Base-by-base conservation (phyloP, 2,888 invertebrate genomes). In the Malthinus seriepunctatus region DNA sequence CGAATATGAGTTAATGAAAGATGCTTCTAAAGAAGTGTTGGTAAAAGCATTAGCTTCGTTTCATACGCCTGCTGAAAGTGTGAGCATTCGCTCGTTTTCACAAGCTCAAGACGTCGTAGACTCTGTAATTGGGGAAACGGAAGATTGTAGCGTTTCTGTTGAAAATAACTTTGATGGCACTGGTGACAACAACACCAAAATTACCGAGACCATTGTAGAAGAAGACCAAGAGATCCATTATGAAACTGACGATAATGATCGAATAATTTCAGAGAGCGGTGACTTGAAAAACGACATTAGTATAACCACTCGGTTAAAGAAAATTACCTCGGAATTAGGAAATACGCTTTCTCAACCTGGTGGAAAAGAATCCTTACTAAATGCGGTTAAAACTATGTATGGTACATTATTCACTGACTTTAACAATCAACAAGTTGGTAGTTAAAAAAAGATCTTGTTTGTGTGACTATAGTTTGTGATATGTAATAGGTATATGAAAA, bases 1-100 rank as follows among this genome's bases (percentile, higher is more conserved):
- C 12, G 70, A 70, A 32, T 63, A 50, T 10, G 70, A 71, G 37
- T 31, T 71, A 9, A 63, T 69, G 63, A 63, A 57, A 42, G 69
- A 70, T 53, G 60, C 63, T 45, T 67, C 71, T 1, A 47, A 37
- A 3, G 69, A 69, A 52, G 53, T 63, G 46, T 14, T 63, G 12
- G 14, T 39, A 3, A 35, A n/a, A 7, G 50, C 34, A 31, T 15
- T 54, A 7, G 39, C 60, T n/a, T 53, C 60, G 1, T 12, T 55
- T 1, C 47, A 47, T 14, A 23, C 14, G 23, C n/a, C 15, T 37
- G 8, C 3, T 44, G 12, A 33, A 10, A 2, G 31, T 10, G 3
- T 11, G 23, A n/a, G 44, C 9, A 54, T 32, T 11, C 12, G 11
- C 6, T 38, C 6, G 23, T 38, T 6, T n/a, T 15, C 32, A 31